A percentile compares a stretch with the other conserved stretches of the same genome.
These are phyloP conservation scores for Chamaetylas fuelleborni DNA, from an alignment of 2,113 vertebrate genomes.

Conservation along the genomic window DNA sequence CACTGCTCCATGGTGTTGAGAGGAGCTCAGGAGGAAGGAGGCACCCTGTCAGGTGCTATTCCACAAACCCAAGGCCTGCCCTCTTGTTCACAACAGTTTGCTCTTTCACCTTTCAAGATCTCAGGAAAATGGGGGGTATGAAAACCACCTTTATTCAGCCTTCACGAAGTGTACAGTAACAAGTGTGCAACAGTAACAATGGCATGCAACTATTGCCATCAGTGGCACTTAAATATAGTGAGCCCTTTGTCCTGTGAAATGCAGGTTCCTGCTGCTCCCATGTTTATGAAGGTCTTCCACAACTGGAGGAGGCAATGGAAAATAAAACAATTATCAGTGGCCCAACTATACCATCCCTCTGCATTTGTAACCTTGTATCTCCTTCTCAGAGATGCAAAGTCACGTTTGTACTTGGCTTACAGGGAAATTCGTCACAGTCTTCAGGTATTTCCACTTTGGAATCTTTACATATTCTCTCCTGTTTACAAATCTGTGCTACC, in stretches of 20 bases:
- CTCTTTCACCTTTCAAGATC: neutral
- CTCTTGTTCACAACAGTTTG: neutral
- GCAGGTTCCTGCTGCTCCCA: neutral
- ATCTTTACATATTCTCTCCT: neutral
- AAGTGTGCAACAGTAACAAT: neutral
- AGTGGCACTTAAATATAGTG: neutral
- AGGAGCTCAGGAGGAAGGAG: neutral
- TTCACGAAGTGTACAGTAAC: neutral
- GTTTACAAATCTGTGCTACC: neutral
- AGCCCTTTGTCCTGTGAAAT: neutral
- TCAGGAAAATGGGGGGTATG: neutral
- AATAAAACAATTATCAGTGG: neutral
- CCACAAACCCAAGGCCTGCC: neutral
- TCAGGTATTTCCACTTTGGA: neutral
- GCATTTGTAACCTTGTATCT: neutral
- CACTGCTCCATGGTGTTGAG: neutral
- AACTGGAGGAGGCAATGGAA: neutral
- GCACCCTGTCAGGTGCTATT: accelerated
- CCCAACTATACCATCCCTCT: neutral
- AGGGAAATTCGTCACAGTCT: neutral
- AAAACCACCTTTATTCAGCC: neutral
- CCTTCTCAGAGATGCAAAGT: neutral
- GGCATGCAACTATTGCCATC: neutral
- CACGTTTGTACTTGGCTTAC: neutral
- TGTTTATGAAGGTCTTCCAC: neutral